phyloP scores from a whole-genome alignment of 23 tunicate genomes.

The Styela plicata region DNA sequence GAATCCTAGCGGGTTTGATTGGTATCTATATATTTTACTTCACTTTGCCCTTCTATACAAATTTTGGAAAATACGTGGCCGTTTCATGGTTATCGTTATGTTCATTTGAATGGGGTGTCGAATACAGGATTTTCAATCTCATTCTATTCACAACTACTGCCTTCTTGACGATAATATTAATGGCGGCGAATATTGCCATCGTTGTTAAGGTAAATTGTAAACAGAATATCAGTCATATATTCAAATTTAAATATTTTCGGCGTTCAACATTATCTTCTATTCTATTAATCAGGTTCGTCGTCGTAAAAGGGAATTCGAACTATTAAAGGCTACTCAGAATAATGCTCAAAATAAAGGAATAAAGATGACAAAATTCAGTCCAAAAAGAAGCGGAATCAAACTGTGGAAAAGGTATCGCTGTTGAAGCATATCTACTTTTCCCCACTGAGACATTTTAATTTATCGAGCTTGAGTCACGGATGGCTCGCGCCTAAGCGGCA shows the following conservation, averaged over 20 bases:
- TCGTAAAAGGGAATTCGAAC: not conserved
- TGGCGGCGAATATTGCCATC: conserved; percentile 48
- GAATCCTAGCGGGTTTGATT: not conserved
- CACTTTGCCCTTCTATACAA: conserved; percentile 48
- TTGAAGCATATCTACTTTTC: too few relatives aligned
- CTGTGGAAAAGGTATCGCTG: not conserved
- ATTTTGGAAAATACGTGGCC: conserved; percentile 43
- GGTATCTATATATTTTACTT: conserved; percentile 33
- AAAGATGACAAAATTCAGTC: not conserved
- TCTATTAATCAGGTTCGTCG: conserved; percentile 6
- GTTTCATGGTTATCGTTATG: conserved; percentile 54
- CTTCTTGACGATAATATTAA: conserved; percentile 22
- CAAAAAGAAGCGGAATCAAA: not conserved
- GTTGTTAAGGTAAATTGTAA: conserved; percentile 29
- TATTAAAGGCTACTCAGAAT: conserved; percentile 1
- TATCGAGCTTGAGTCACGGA: too few relatives aligned
- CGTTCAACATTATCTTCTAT: too few relatives aligned
- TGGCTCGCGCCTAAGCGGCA: too few relatives aligned
- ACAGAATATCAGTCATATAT: not conserved
- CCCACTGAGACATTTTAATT: too few relatives aligned
- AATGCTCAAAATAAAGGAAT: not conserved
- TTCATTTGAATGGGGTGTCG: conserved; percentile 55
- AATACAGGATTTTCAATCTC: conserved; percentile 37
- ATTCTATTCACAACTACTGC: conserved; percentile 22
- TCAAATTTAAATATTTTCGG: too few relatives aligned